Evolutionary conservation across 2,888 invertebrate species (phyloP), one percentile per base, ranked within the genome.

Genomic region (Latheticus oryzae): DNA sequence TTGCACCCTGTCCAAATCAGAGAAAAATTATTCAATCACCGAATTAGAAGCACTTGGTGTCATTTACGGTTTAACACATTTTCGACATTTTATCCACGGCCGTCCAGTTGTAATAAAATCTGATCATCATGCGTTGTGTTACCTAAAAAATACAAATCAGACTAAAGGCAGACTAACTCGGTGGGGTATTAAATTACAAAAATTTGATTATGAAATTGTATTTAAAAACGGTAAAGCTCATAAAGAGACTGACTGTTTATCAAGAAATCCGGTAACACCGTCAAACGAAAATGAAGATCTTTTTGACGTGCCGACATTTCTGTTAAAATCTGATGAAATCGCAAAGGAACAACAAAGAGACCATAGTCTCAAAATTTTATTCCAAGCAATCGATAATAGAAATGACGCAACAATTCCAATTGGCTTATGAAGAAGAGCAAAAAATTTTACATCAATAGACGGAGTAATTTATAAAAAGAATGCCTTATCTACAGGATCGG

Each of bases 1-100:
- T 52, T 32, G 65, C 5, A 58, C 50, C 11, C 42, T 64, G 2
- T 40, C 61, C n/a, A 61, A 66, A 50, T 52, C 58, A 1, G 65
- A 68, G 24, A 30, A 38, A 50, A 66, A 65, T 17, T 67, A 63
- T 24, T 35, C 50, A 1, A 61, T 63, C 1, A 51, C 61, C 1
- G 38, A 66, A 40, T 17, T 64, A 5, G 61, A 66, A 38, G 50
- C 28, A n/a, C 40, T 66, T 15, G 55, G 47, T 5, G 50, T 48
- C 3, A 55, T 64, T 9, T 63, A 59, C 54, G 19, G 45, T 7
- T 38, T 64, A 1, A 38, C 40, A n/a, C 54, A 65, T 21, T 24
- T 66, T 9, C 12, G 61, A 17, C 62, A 64, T 24, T 23, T 62
- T 13, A 51, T 64, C 15, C 40, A 64, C 24, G 62, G 64, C 1